Evolutionary conservation across 2,113 vertebrate genomes (phyloP), one percentile per base, ranked within the genome.

Genomic region (Colossoma macropomum): DNA sequence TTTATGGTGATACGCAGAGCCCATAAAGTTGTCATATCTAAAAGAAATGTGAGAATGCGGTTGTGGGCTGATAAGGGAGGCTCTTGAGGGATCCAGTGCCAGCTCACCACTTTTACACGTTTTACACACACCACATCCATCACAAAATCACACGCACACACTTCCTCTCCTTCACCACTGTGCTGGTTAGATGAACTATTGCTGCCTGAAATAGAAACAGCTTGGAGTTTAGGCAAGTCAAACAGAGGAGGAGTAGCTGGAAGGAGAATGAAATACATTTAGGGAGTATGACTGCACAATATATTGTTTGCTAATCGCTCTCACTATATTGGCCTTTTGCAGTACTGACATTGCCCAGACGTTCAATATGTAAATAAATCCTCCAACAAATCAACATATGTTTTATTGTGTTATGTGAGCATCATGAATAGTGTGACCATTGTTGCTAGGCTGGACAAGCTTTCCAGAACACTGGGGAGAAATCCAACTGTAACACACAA

Each of bases 211-310:
- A 72, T 70, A 69, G 41, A 62, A 77, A 62, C 75, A 45, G 59
- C 34, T 41, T 28, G 25, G 74, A 62, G 81, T 45, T 70, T 56
- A 70, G 52, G 54, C 34, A 63, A 74, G 62, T 63, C 70, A 59
- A 65, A 82, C n/a, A 77, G 69, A 45, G 59, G 17, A 63, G 62
- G 48, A 30, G 28, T n/a, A 34, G 21, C 54, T 71, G 69, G 65
- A 73, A 63, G 84, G 32, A 80, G 81, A 80, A 54, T 79, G 63
- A 84, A 73, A 60, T 38, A 59, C 27, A 19, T 13, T 25, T 25
- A 60, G 23, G 23, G 23, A 60, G 56, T 23, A 60, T 1, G 10
- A 11, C 56, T 25, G 56, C 23, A 11, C 48, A 13, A 50, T 54
- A 54, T 21, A 19, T 3, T 21, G 52, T 54, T 50, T 10, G 9